Percentiles rank a stretch among this genome's conserved stretches.
phyloP scores from a whole-genome alignment of 2,888 invertebrate genomes.

The Xestia sexstrigata region DNA sequence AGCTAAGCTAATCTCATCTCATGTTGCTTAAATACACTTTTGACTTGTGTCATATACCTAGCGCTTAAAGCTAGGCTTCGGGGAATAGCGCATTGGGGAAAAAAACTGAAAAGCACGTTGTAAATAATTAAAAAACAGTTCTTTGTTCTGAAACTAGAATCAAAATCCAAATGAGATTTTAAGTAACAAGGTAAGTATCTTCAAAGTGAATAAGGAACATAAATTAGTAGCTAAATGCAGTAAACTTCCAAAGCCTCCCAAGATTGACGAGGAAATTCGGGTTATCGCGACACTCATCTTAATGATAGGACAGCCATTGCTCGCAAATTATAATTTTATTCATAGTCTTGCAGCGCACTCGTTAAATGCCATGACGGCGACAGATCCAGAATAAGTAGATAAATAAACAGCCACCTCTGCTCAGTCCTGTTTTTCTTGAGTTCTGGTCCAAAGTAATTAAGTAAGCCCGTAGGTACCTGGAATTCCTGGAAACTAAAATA shows the following conservation, averaged over 20 bases:
- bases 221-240: slow-evolving; percentile 27
- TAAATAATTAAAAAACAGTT: slow-evolving; percentile 6
- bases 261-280: slow-evolving; percentile 55
- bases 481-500: slow-evolving; percentile 32
- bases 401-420: slow-evolving; percentile 35
- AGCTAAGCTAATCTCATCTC: no score
- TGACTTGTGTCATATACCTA: slow-evolving; percentile 10
- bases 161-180: neutral
- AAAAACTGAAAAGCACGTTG: slow-evolving; percentile 9
- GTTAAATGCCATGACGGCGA: slow-evolving; percentile 53
- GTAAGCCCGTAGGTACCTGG: slow-evolving; percentile 5
- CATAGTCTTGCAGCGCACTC: slow-evolving; percentile 61
- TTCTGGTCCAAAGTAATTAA: slow-evolving; percentile 29
- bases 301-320: slow-evolving; percentile 56
- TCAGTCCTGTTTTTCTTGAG: slow-evolving; percentile 31
- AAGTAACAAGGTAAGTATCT: neutral
- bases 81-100: slow-evolving; percentile 10
- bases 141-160: neutral
- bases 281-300: slow-evolving; percentile 59
- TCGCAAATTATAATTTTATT: slow-evolving; percentile 67
- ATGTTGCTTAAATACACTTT: slow-evolving; percentile 19
- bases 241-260: slow-evolving; percentile 17
- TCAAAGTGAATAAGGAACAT: slow-evolving; percentile 14
- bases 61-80: slow-evolving; percentile 24
- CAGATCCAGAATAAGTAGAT: slow-evolving; percentile 44